These are phyloP conservation scores for Pteropus alecto DNA, from an alignment of 2,113 vertebrate species.

Conservation along the genomic window DNA sequence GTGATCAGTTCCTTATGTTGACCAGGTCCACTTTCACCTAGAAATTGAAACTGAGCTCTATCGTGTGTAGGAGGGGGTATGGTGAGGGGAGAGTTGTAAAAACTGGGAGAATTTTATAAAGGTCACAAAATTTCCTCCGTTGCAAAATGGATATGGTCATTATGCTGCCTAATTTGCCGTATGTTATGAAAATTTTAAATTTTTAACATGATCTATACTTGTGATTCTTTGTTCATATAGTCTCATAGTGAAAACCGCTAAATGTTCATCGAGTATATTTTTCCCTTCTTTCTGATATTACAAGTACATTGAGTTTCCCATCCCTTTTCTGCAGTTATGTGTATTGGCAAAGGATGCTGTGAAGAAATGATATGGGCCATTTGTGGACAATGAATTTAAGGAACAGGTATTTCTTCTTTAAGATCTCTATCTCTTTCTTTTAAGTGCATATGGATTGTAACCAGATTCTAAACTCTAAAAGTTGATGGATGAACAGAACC, in stretches of 20 bases:
- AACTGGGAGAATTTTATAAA: background rate
- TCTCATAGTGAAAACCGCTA: background rate
- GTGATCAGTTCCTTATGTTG: background rate
- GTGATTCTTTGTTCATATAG: background rate
- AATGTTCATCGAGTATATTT: background rate
- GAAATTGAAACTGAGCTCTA: background rate
- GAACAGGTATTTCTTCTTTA: background rate
- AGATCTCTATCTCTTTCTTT: background rate
- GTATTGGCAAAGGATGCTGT: background rate
- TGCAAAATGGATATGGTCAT: background rate
- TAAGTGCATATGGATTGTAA: background rate
- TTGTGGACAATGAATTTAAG: background rate
- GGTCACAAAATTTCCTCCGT: background rate
- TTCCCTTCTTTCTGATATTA: background rate
- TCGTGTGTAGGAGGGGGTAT: fast-evolving
- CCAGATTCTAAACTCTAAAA: background rate
- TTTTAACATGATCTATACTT: background rate
- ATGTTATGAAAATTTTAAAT: background rate
- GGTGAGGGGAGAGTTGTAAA: background rate
- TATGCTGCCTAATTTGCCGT: too few relatives aligned
- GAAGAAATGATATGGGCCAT: background rate
- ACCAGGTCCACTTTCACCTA: background rate
- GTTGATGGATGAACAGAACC: too few relatives aligned
- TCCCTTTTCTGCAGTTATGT: fast-evolving
- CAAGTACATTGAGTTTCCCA: background rate